Base-by-base conservation (phyloP, 30 jellyfish, hydroid and myxozoan species). In the Turritopsis rubra region DNA sequence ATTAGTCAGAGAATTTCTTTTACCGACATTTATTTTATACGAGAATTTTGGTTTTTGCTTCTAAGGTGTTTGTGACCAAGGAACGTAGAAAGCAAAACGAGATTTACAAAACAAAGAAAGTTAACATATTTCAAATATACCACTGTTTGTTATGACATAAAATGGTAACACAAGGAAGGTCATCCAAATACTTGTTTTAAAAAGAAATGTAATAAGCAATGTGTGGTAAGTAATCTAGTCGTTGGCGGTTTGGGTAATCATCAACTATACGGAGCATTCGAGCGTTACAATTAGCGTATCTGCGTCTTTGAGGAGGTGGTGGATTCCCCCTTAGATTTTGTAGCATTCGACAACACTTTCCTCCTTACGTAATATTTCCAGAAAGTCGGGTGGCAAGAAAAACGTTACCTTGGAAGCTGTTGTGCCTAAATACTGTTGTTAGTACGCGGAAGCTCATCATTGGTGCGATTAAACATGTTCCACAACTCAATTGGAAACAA, bases 361-460 rank as follows among this genome's bases (percentile, higher is more conserved):
- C 60, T 41, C 60, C 60, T 41, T 41, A 41, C 53, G 25, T 73
- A 74, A 29, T 78, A 84, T 65, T 75, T 84, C 83, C 90, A 75
- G 65, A 84, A 74, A 16, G 54, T 84, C 26, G 91, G 84, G 82
- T 84, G 91, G 75, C 71, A 77, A 19, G 91, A 28, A 21, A 18
- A 52, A 30, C 53, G 25, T 23, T 84, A 20, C 28, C 8, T 1
- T 74, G 91, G 24, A 84, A 66, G 28, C 84, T 52, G 65, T 1
- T 85, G 72, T 84, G 89, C 89, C 1, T 84, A 92, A 28, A 84
- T 54, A 79, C 74, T 19, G 66, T 84, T 84, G 89, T 77, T 84
- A 9, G 89, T 74, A n/a, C 90, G 27, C 0, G 91, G 91, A 21
- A 84, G 21, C 84, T 84, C 89, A 20, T 84, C 41, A 21, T 75